A percentile compares a stretch with the other conserved stretches of the same genome.
Conservation (phyloP, 2,888 invertebrate species). For the Disparrhopalites patrizii region DNA sequence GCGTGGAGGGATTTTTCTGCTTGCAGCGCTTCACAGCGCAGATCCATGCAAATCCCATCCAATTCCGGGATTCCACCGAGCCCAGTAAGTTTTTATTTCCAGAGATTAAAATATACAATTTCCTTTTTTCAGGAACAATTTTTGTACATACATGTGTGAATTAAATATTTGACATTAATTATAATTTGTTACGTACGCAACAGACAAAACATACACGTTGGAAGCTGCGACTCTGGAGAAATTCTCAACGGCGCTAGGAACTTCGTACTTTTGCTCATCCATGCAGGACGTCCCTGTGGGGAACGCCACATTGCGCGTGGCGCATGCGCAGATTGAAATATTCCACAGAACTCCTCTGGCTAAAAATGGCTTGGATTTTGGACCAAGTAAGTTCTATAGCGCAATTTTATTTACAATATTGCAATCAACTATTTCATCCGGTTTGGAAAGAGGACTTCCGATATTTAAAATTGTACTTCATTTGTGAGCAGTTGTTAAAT, state of each 20-base stretch:
- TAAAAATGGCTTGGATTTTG: slow-evolving; percentile 10
- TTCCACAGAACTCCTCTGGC: slow-evolving; percentile 12
- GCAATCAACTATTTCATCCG: background rate
- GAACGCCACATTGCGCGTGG: slow-evolving; percentile 2
- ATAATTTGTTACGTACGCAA: no score
- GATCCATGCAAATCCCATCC: slow-evolving; percentile 13
- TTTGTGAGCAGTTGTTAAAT: background rate
- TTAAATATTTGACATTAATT: no score
- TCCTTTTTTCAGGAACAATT: no score
- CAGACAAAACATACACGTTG: slow-evolving; percentile 17
- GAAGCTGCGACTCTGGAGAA: slow-evolving; percentile 18
- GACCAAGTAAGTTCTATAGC: slow-evolving; percentile 17
- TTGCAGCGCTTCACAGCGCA: slow-evolving; percentile 17
- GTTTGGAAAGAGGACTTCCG: background rate
- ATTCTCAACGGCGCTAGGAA: slow-evolving; percentile 13
- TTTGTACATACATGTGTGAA: no score
- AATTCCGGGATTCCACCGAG: slow-evolving; percentile 7
- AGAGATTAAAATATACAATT: background rate
- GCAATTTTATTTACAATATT: background rate
- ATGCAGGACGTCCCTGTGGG: slow-evolving; percentile 21
- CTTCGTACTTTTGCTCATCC: slow-evolving; percentile 17
- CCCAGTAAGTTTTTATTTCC: slow-evolving; percentile 1
- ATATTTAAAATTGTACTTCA: background rate
- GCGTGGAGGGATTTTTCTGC: slow-evolving; percentile 19
- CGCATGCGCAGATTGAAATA: slow-evolving; percentile 18